These are phyloP conservation scores for Vannuccia rotundouncinata DNA, from an alignment of 2,888 invertebrate species.

Conservation along the genomic window DNA sequence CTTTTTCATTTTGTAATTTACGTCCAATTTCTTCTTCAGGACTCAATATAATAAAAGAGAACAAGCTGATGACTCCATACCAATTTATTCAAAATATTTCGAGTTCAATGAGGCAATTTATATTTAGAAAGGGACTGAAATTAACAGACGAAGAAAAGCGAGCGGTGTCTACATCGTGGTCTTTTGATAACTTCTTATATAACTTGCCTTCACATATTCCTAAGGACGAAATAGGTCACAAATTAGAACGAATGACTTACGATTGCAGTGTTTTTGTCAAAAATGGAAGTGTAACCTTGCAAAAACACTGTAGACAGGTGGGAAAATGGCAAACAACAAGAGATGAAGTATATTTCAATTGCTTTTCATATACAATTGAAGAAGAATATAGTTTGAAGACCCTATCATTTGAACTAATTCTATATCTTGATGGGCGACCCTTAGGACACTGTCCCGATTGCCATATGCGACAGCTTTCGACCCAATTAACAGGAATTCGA, in stretches of 20 bases:
- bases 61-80: too few species aligned
- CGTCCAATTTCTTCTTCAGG: constrained; percentile 34
- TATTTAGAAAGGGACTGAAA: too few species aligned
- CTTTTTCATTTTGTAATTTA: constrained; percentile 36
- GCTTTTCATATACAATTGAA: constrained; percentile 33
- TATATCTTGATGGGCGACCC: constrained; percentile 28
- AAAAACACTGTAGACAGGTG: background rate
- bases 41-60: constrained; percentile 22
- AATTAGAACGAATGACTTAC: background rate
- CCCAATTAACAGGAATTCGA: constrained; percentile 33
- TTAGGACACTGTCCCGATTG: constrained; percentile 35
- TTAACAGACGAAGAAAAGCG: too few species aligned
- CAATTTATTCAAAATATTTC: too few species aligned
- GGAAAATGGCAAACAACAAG: constrained; percentile 32
- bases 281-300: background rate
- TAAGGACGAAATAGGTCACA: constrained; percentile 6
- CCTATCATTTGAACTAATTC: constrained; percentile 35
- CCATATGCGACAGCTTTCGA: background rate
- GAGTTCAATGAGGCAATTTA: too few species aligned
- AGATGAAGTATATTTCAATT: constrained; percentile 34
- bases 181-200: constrained; percentile 8
- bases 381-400: constrained; percentile 25
- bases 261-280: constrained; percentile 8
- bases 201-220: constrained; percentile 28
- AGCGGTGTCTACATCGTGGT: background rate